Evolutionary conservation across 1,140 invertebrate genomes (phyloP).

Genomic region (Bombus soroeensis): DNA sequence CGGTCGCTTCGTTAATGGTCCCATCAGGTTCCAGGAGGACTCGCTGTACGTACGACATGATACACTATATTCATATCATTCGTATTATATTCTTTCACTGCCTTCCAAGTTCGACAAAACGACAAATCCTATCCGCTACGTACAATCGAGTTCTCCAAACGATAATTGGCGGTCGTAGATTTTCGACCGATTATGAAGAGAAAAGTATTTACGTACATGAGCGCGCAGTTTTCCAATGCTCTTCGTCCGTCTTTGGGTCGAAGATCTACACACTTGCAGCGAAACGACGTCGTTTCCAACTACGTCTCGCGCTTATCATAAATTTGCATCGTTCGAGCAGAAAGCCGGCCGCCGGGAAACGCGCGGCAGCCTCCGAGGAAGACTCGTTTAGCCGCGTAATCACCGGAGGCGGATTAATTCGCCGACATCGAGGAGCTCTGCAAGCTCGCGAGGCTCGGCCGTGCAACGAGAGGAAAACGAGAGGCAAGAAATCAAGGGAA

Average conservation of each 20-base stretch:
- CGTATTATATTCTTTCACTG: too few species aligned
- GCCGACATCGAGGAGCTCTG: background rate
- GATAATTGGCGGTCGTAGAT: too few species aligned
- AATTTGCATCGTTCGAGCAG: slow-evolving; percentile 35
- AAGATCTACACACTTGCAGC: too few species aligned
- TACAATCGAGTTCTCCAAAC: too few species aligned
- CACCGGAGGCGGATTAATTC: slow-evolving; percentile 32
- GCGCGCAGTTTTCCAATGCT: fast-evolving
- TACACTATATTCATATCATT: too few species aligned
- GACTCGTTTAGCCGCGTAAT: slow-evolving; percentile 27
- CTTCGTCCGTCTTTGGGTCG: fast-evolving
- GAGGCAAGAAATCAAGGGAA: slow-evolving; percentile 31
- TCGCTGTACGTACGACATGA: background rate
- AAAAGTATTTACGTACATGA: too few species aligned
- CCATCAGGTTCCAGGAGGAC: too few species aligned
- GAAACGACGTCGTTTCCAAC: background rate
- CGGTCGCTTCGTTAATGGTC: too few species aligned
- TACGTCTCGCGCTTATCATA: slow-evolving; percentile 24
- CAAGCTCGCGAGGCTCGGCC: background rate
- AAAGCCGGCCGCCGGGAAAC: background rate
- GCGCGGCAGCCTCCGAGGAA: background rate
- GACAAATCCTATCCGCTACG: too few species aligned
- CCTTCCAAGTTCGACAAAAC: too few species aligned
- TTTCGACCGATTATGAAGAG: too few species aligned
- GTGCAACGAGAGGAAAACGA: background rate